These are phyloP conservation scores for Uromys caudimaculatus DNA, from an alignment of 2,797 vertebrate genomes.

Conservation along the genomic window DNA sequence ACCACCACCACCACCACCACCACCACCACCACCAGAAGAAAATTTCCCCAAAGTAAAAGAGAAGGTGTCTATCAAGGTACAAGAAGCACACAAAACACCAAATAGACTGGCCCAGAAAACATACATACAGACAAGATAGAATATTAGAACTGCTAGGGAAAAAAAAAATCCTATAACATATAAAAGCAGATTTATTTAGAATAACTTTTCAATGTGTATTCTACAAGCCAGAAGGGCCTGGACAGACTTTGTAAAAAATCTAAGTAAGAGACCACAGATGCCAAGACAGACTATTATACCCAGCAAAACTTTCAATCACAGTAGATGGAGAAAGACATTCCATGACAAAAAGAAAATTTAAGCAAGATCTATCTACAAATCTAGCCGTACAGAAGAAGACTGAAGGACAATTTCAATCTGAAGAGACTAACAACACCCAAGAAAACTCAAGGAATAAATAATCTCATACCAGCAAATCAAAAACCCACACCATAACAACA, in stretches of 20 bases:
- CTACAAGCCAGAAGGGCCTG: neutral
- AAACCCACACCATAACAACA: neutral
- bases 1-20: too few relatives aligned
- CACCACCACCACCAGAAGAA: too few relatives aligned
- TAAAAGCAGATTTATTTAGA: neutral
- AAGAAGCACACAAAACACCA: neutral
- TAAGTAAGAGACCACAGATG: neutral
- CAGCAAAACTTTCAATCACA: neutral
- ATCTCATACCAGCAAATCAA: neutral
- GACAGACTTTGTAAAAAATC: neutral
- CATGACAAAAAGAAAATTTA: neutral
- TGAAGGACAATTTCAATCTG: neutral
- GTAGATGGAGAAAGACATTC: neutral
- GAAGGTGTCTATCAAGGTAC: neutral
- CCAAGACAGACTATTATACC: neutral
- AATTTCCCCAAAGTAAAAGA: too few relatives aligned
- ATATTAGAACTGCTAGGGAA: neutral
- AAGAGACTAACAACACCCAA: neutral
- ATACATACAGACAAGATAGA: neutral
- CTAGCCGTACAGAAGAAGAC: neutral
- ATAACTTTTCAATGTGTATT: neutral
- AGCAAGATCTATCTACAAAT: neutral
- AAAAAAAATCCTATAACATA: neutral
- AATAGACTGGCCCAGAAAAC: neutral
- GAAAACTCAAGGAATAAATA: neutral